These are phyloP conservation scores for Melanotaenia duboulayi DNA, from an alignment of 2,113 vertebrate species.

Conservation along the genomic window DNA sequence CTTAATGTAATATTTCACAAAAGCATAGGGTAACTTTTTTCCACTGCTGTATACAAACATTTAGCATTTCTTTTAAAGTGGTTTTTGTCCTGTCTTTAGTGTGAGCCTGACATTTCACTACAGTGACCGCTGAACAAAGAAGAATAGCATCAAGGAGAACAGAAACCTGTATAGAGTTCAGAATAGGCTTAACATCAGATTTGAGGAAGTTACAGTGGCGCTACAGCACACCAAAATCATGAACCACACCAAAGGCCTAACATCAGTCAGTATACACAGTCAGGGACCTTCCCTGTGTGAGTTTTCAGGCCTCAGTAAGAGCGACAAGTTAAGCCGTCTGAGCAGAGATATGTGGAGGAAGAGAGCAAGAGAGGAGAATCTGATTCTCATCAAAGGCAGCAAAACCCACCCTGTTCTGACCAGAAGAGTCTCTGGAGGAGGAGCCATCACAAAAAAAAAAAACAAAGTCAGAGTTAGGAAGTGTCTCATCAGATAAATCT, in stretches of 20 bases:
- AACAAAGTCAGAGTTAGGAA: not conserved
- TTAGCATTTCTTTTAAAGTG: too few species aligned
- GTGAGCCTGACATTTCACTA: too few species aligned
- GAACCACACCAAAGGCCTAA: not conserved
- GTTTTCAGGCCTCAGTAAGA: not conserved
- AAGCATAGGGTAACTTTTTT: too few species aligned
- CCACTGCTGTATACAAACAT: too few species aligned
- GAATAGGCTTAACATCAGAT: too few species aligned
- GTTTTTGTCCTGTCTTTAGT: too few species aligned
- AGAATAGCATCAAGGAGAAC: not conserved
- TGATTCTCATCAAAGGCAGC: too few species aligned
- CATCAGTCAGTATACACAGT: not conserved
- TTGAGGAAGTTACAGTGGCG: too few species aligned
- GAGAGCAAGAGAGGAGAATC: not conserved
- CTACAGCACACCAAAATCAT: not conserved
- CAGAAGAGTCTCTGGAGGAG: not conserved
- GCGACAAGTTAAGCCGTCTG: not conserved
- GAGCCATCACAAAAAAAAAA: not conserved
- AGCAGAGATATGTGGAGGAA: not conserved
- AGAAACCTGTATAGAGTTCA: not conserved
- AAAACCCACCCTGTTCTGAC: not conserved
- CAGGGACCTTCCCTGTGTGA: not conserved
- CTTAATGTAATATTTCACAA: too few species aligned
- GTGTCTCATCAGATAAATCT: not conserved
- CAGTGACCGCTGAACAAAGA: too few species aligned